A percentile compares a stretch with the other conserved stretches of the same genome.
Conservation (phyloP, 2,888 invertebrate genomes). For the Rhabditoides inermis region DNA sequence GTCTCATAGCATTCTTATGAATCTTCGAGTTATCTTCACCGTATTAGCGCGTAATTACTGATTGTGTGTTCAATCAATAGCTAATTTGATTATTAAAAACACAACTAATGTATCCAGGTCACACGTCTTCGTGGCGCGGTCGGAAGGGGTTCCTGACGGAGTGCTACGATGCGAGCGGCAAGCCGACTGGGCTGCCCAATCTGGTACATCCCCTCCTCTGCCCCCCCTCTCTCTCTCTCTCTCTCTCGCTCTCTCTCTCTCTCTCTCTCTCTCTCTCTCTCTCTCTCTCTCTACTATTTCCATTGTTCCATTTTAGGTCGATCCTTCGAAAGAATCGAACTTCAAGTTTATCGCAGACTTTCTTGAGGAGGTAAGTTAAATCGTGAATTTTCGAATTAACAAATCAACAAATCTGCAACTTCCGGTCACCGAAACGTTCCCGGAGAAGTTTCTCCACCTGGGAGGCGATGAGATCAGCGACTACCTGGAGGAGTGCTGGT, state of each 20-base stretch:
- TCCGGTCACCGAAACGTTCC: constrained; percentile 65
- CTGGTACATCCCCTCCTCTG: constrained; percentile 19
- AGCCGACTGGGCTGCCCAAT: constrained; percentile 27
- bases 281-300: no score
- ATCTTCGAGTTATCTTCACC: no score
- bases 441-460: constrained; percentile 68
- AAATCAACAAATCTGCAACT: constrained; percentile 12
- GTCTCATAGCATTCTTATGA: no score
- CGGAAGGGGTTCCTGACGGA: constrained; percentile 39
- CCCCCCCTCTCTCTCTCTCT: neutral
- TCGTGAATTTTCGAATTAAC: neutral
- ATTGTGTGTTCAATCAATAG: neutral
- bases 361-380: constrained; percentile 11
- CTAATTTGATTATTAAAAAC: neutral
- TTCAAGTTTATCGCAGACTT: neutral
- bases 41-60: neutral
- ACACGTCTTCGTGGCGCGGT: constrained; percentile 45
- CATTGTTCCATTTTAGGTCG: neutral
- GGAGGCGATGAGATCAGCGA: constrained; percentile 79
- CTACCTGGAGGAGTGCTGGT: constrained; percentile 46
- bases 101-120: constrained; percentile 21
- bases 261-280: no score
- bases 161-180: constrained; percentile 35
- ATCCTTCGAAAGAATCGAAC: no score
- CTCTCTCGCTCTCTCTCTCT: no score